Conservation (phyloP, 2,888 invertebrate genomes). For the Erebia epiphron region DNA sequence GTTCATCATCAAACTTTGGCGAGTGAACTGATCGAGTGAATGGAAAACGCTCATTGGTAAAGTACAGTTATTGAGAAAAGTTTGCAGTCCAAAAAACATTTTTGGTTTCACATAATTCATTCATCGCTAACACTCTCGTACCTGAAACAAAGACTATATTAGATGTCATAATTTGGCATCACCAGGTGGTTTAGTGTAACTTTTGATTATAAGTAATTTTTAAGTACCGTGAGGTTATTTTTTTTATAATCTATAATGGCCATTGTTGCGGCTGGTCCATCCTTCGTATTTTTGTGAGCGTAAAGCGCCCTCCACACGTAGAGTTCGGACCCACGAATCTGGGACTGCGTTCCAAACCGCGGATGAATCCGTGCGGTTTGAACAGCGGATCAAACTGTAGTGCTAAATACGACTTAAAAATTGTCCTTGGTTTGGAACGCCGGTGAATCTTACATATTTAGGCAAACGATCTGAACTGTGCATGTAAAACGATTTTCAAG, state of each 20-base stretch:
- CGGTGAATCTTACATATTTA: background rate
- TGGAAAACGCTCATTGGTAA: slow-evolving; percentile 34
- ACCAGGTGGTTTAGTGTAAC: no score
- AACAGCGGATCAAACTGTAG: background rate
- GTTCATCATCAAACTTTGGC: slow-evolving; percentile 15
- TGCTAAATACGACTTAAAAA: slow-evolving; percentile 1
- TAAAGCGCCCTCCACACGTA: background rate
- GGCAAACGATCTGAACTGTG: background rate
- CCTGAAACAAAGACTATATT: no score
- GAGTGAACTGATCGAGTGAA: slow-evolving; percentile 27
- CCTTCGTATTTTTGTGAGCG: background rate
- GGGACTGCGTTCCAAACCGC: slow-evolving; percentile 4
- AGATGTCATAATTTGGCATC: no score
- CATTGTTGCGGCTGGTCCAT: no score
- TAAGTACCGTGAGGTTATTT: no score
- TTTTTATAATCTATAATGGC: no score
- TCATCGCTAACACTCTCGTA: no score
- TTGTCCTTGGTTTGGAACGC: background rate
- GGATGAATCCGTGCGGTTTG: slow-evolving; percentile 2
- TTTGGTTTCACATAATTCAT: background rate
- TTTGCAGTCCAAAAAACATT: background rate
- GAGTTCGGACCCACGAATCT: slow-evolving; percentile 2
- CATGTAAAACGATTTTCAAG: slow-evolving; percentile 1
- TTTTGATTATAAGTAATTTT: no score
- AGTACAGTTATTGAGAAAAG: background rate